Percentiles rank a stretch among this genome's conserved stretches.
Conservation (phyloP, 2,113 vertebrate species). For the Tympanuchus pallidicinctus region DNA sequence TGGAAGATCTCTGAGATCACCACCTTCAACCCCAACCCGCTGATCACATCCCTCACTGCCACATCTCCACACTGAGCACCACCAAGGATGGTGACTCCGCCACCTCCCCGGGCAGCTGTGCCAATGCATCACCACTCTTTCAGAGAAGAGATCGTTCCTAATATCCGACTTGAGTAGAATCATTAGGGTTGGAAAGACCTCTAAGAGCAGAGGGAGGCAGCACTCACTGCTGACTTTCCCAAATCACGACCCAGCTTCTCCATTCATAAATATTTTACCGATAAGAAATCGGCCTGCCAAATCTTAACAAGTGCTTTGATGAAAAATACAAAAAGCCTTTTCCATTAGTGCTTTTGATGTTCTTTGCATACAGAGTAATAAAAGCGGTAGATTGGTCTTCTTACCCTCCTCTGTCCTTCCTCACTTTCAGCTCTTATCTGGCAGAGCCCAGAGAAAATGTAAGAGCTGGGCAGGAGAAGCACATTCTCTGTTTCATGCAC, state of each 20-base stretch:
- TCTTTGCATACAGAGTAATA: slow-evolving; percentile 7
- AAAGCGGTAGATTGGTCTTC: not conserved
- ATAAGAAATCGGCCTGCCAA: not conserved
- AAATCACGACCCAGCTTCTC: not conserved
- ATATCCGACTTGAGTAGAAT: not conserved
- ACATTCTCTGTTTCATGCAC: rapidly evolving
- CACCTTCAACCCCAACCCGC: not conserved
- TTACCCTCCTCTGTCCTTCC: not conserved
- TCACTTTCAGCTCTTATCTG: not conserved
- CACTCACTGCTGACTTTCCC: not conserved
- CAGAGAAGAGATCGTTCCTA: not conserved
- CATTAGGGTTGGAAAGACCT: too few relatives aligned
- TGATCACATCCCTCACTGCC: too few relatives aligned
- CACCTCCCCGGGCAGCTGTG: not conserved
- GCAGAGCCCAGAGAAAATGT: not conserved
- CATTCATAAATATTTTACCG: slow-evolving; percentile 46
- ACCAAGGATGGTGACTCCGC: not conserved
- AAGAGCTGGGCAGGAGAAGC: not conserved
- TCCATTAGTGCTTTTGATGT: slow-evolving; percentile 65
- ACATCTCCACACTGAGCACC: not conserved
- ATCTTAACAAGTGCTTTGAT: slow-evolving; percentile 53
- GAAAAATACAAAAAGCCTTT: slow-evolving; percentile 37
- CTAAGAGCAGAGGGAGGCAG: not conserved
- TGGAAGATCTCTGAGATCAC: not conserved
- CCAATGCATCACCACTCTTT: not conserved